A percentile compares a stretch with the other conserved stretches of the same genome.
Conservation (phyloP, 2,797 vertebrate species). For the Muraenolepis orangiensis region DNA sequence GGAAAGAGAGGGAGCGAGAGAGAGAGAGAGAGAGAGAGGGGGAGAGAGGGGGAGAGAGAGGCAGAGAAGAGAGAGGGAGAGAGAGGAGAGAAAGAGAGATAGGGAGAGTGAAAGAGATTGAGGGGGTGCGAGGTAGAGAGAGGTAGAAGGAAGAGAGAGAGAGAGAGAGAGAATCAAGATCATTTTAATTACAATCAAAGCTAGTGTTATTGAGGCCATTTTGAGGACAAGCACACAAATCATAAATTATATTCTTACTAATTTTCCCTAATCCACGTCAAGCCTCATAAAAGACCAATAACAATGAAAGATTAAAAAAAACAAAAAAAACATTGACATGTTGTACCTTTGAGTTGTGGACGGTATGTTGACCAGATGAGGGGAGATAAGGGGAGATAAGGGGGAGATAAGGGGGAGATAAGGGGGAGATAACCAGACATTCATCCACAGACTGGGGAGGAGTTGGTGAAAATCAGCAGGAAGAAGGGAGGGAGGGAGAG, state of each 20-base stretch:
- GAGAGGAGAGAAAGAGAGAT: not conserved
- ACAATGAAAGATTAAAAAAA: no score
- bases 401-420: no score
- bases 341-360: not conserved
- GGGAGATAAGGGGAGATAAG: no score
- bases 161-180: no score
- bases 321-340: not conserved
- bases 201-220: not conserved
- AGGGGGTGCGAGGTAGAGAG: not conserved
- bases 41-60: no score
- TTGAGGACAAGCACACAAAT: not conserved
- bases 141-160: not conserved
- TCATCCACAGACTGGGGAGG: not conserved
- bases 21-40: no score
- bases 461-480: no score
- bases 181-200: not conserved
- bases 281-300: not conserved
- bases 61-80: not conserved
- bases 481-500: no score
- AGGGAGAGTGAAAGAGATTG: not conserved
- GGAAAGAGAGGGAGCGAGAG: no score
- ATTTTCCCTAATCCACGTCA: not conserved
- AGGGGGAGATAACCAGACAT: no score
- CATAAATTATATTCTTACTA: not conserved
- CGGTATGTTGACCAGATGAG: not conserved